Base-by-base conservation (phyloP, 2,113 vertebrate genomes). In the Indri indri region DNA sequence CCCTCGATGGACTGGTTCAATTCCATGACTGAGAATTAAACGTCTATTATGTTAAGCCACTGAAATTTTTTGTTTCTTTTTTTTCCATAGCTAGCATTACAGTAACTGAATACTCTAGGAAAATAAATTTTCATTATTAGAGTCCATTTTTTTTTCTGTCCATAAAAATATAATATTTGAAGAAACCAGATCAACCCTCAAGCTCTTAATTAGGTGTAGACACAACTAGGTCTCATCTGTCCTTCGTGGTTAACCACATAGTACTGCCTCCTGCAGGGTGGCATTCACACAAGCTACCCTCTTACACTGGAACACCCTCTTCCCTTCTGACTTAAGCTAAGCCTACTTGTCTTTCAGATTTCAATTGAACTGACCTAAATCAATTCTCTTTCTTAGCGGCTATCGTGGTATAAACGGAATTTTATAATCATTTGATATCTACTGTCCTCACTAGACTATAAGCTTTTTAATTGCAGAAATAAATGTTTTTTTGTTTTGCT, bases 381-480 rank as follows among this genome's bases (percentile, higher is more conserved):
- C 34, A 34, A 70, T 23, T 74, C 8, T 13, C 25, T 34, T 61
- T 91, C 14, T 77, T n/a, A 76, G 27, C 70, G 45, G 16, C 14
- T 82, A 63, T 45, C 68, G 47, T 40, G 80, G 20, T 37, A 81
- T 2, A 93, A 63, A 73, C 23, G 2, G 20, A 90, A 52, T 50
- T 82, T 87, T 61, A 61, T 6, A 90, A 27, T 37, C 61, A 54
- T 66, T 30, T 59, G 22, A 68, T 70, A 20, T 25, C 50, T 91
- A 10, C 37, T 76, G 88, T 50, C 18, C 34, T 94, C 42, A 45
- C 8, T 73, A 81, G 2, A 59, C 34, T 86, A 16, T 30, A 61
- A 77, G 3, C 47, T 90, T 90, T 88, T 73, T 8, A 59, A 37
- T 61, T 80, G n/a, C 47, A 88, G 57, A 95, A 90, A 34, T 57